Base-by-base conservation (phyloP, 2,797 vertebrate species). In the Aldrovandia affinis region DNA sequence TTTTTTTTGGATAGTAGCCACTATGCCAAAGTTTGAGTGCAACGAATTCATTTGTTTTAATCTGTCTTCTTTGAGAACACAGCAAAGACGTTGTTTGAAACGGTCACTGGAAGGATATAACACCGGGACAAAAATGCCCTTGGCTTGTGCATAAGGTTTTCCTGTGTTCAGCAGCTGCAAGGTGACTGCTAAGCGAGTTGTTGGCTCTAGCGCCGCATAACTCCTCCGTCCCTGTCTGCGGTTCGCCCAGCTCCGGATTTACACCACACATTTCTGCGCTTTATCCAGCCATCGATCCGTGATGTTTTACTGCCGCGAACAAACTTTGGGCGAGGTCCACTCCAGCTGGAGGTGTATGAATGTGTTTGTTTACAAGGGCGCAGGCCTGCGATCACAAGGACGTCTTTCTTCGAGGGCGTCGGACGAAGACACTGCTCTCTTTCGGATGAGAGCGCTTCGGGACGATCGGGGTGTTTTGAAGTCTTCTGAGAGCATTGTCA, bases 161-260 rank as follows among this genome's bases (percentile, higher is more conserved):
- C n/a, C 63, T 20, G 30, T 36, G 22, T 83, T 83, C 10, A 57
- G 33, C 12, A 59, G 57, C 42, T 42, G 54, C 79, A 61, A 81
- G 82, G 81, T 83, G 81, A 83, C 81, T 36, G 8, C 82, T 59
- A 30, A 83, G 44, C 30, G 55, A 79, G 42, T 30, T 30, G 54
- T 42, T 84, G 39, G 39, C 59, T 59, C 39, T 30, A 44, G 39
- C 0, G 44, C 30, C 7, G 42, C n/a, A 50, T 30, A 70, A 75
- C 28, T 77, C 20, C 50, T 54, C n/a, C 15, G 55, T n/a, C 15
- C 44, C 44, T 75, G 63, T 73, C 81, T 75, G 39, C 65, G 25
- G 65, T 57, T 73, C 22, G 75, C 44, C 25, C 55, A 25, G 50
- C 25, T 25, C 63, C 33, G 47, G 25, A 52, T 77, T 78, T 78